A percentile compares a stretch with the other conserved stretches of the same genome.
phyloP scores from a whole-genome alignment of 1,140 invertebrate genomes.

The Batillaria attramentaria region DNA sequence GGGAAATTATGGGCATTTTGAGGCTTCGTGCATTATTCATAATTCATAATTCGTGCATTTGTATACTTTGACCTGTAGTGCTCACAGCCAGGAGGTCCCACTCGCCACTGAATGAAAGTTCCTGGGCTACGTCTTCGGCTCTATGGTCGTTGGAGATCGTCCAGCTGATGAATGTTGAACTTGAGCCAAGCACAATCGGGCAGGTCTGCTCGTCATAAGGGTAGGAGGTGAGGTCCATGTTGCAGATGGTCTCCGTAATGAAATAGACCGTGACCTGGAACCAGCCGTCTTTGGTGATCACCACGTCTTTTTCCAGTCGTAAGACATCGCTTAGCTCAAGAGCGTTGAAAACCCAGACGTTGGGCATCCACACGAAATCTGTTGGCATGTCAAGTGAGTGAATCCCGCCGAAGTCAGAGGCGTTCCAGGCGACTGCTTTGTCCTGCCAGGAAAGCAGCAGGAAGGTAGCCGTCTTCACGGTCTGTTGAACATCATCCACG shows the following conservation, averaged over 20 bases:
- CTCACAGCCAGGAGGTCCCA: too few relatives aligned
- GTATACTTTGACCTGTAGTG: too few relatives aligned
- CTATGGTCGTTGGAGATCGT: background rate
- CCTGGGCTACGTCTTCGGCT: background rate
- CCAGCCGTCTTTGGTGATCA: background rate
- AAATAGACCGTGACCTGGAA: conserved; percentile 50
- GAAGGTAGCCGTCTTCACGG: conserved; percentile 31
- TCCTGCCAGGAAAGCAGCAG: conserved; percentile 70
- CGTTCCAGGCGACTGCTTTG: conserved; percentile 72
- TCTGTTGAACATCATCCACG: conserved; percentile 27
- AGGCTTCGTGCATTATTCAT: too few relatives aligned
- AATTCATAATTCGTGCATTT: too few relatives aligned
- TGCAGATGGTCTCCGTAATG: conserved; percentile 79
- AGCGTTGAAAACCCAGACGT: conserved; percentile 74
- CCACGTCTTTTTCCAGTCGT: background rate
- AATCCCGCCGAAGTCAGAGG: conserved; percentile 69
- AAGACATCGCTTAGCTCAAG: conserved; percentile 19
- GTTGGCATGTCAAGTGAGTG: conserved; percentile 71
- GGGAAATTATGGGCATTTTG: too few relatives aligned
- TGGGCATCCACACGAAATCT: conserved; percentile 73
- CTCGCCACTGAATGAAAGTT: background rate
- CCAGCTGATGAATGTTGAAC: background rate
- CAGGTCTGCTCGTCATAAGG: conserved; percentile 83
- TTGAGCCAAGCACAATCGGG: conserved; percentile 66
- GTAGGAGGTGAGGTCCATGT: conserved; percentile 86